These are phyloP conservation scores for Nasonia oneida DNA, from an alignment of 2,888 invertebrate species.

Conservation along the genomic window DNA sequence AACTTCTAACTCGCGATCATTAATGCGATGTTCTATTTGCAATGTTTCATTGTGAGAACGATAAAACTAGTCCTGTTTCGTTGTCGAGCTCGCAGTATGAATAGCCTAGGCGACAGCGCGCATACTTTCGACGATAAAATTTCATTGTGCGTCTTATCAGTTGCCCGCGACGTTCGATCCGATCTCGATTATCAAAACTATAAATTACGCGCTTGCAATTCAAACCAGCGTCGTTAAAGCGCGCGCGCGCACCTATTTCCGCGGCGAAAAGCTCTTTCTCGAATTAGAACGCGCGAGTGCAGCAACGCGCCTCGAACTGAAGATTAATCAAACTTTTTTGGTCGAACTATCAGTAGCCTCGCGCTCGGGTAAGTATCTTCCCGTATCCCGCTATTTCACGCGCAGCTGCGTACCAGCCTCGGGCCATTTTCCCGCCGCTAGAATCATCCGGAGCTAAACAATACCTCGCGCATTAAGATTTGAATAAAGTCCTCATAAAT, in stretches of 20 bases:
- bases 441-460: not conserved
- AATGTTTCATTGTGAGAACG: not conserved
- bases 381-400: not conserved
- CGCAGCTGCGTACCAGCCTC: not conserved
- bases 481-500: slow-evolving; percentile 39
- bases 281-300: not conserved
- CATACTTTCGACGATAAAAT: not conserved
- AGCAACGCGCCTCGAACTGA: not conserved
- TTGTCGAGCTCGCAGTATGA: not conserved
- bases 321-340: not conserved
- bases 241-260: not conserved
- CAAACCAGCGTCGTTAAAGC: not conserved
- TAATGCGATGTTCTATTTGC: slow-evolving; percentile 1
- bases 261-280: not conserved
- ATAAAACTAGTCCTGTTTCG: not conserved
- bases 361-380: not conserved
- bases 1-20: not conserved
- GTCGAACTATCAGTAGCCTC: not conserved
- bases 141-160: not conserved
- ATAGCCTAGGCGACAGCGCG: not conserved
- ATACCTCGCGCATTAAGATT: slow-evolving; percentile 26
- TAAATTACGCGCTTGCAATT: not conserved
- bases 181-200: not conserved
- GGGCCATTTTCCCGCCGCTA: not conserved
- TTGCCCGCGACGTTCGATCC: not conserved